Evolutionary conservation across 2,888 invertebrate genomes (phyloP), one percentile per base, ranked within the genome.

Genomic region (Hypomecis atomaria): DNA sequence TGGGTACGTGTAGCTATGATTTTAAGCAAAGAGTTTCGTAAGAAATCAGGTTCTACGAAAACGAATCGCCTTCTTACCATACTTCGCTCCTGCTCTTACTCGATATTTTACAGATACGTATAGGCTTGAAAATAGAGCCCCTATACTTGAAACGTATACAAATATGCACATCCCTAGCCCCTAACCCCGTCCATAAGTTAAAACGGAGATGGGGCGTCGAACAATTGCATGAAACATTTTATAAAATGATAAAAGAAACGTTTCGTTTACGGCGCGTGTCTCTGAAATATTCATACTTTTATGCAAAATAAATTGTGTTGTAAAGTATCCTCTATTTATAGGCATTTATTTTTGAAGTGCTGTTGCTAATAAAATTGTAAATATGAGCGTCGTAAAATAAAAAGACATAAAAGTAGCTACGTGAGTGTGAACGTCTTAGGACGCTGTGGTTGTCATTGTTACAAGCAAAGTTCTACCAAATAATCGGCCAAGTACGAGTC

Each of bases 251-350:
- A 62, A 70, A 65, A 71, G 62, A 55, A 65, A 54, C 62, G 56
- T 65, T 64, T 64, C 59, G 42, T 57, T 59, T 42, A 63, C 45
- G 57, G 47, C 45, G 59, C 60, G 60, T 66, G 61, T 56, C 62
- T 63, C 61, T 65, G 59, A 60, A 66, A 71, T 69, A 67, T 71
- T 71, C 63, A 69, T 64, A 62, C 49, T 61, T 71, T 69, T 67
- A 67, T 62, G 64, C 69, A 60, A 61, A 66, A 67, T 66, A 66
- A 69, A 59, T 54, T 59, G 11, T 59, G 23, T 50, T 55, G 53
- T 53, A 45, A 47, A 40, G 34, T 54, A 54, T 61, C 36, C 42
- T 23, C 33, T 62, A 38, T 57, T 61, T 56, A 56, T 56, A 45
- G 36, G 55, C 44, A 45, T 55, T 55, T 55, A 55, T 47, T 56